Percentiles rank a stretch among this genome's conserved stretches.
These are phyloP conservation scores for Spodoptera littoralis DNA, from an alignment of 2,888 invertebrate species.

Conservation along the genomic window DNA sequence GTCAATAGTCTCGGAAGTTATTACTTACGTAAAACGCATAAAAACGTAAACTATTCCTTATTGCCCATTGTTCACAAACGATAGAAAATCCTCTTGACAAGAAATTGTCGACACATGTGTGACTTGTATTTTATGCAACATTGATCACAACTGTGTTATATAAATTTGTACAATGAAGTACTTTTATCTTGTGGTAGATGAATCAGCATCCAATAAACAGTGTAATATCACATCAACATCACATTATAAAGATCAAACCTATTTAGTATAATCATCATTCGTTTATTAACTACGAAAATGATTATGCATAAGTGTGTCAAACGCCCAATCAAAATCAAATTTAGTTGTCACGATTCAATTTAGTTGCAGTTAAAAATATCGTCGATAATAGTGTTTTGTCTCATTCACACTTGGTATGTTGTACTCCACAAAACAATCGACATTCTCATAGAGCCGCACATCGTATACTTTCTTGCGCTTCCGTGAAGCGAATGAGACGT, in stretches of 20 bases:
- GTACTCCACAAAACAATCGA: conserved; percentile 52
- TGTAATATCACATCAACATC: conserved; percentile 1
- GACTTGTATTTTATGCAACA: conserved; percentile 44
- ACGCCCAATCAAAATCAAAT: conserved; percentile 33
- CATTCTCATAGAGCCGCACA: conserved; percentile 54
- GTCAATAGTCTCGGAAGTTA: conserved; percentile 16
- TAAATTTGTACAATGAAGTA: neutral
- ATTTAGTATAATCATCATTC: conserved; percentile 11
- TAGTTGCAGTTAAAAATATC: conserved; percentile 4
- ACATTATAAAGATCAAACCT: conserved; percentile 11
- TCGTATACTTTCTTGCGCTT: conserved; percentile 66
- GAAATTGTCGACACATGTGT: conserved; percentile 64
- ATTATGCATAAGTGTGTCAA: conserved; percentile 25
- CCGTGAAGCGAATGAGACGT: conserved; percentile 65
- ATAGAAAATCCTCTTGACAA: conserved; percentile 36
- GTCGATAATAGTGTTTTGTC: conserved; percentile 9
- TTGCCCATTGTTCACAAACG: conserved; percentile 43
- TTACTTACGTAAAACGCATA: conserved; percentile 31
- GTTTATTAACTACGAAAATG: conserved; percentile 16
- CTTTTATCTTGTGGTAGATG: conserved; percentile 9
- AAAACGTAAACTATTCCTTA: conserved; percentile 46
- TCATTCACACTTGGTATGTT: conserved; percentile 18
- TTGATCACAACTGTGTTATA: conserved; percentile 1
- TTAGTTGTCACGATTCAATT: conserved; percentile 1
- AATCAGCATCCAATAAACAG: conserved; percentile 7